Evolutionary conservation across 2,797 vertebrate species (phyloP).

Genomic region (Artibeus jamaicensis): DNA sequence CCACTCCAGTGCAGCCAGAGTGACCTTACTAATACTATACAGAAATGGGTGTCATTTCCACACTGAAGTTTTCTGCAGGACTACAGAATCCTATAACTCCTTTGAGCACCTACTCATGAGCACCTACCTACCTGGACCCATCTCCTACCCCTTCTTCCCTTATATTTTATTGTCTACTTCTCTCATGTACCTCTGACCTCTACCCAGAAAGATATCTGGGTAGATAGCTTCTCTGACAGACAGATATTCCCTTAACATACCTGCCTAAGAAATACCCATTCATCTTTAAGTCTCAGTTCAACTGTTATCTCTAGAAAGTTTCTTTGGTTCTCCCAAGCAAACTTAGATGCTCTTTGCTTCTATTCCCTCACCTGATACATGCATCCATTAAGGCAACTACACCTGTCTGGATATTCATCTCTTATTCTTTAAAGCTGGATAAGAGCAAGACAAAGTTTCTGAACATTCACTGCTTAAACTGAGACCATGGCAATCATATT

Average conservation of each 20-base stretch:
- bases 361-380: background rate
- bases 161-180: background rate
- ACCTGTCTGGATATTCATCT: background rate
- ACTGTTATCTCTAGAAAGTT: background rate
- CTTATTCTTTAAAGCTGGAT: background rate
- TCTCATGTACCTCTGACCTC: background rate
- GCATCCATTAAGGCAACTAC: background rate
- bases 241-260: background rate
- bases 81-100: background rate
- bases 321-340: background rate
- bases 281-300: background rate
- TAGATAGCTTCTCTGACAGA: background rate
- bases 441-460: slow-evolving; percentile 8
- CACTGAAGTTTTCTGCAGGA: background rate
- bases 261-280: background rate
- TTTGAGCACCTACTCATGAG: no score
- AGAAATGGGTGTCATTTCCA: background rate
- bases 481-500: background rate
- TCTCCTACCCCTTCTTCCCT: background rate
- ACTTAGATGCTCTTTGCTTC: background rate
- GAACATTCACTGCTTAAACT: background rate
- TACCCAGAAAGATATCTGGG: background rate
- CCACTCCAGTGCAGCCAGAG: background rate
- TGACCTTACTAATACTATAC: background rate
- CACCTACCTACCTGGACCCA: background rate